Evolutionary conservation across 1,140 invertebrate genomes (phyloP), one percentile per base, ranked within the genome.

Genomic region (Marisa cornuarietis): DNA sequence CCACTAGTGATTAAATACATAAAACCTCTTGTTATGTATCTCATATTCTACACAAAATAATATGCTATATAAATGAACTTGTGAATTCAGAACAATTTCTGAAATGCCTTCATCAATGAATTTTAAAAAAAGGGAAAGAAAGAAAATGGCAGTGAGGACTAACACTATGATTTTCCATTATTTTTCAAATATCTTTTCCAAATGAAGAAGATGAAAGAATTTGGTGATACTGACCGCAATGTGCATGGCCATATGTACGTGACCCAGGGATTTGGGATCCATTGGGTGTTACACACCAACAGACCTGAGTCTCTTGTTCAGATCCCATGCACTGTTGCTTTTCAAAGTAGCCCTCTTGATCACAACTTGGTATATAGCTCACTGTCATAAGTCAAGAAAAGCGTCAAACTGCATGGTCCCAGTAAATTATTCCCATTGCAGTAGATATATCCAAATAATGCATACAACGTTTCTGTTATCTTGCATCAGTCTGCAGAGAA

Each of bases 201-300:
- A 63, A n/a, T 7, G 7, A 63, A 63, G 18, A 63, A 63, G 18
- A 63, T 20, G 18, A 63, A n/a, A 63, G 18, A 20, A n/a, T 63
- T 31, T 13, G 22, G 22, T 68, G 26, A 79, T 52, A 93, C 93
- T 93, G 93, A 96, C 96, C 95, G 90, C 96, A 97, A 89, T 95
- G 94, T 79, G 95, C 95, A 91, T 95, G 95, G 85, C 95, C 95
- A 87, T 94, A 93, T 78, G 94, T 95, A 88, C 96, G 94, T 77
- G 96, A 96, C 86, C 95, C 95, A 79, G 95, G 94, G 85, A 95
- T 94, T 91, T 97, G 96, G 31, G 96, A 95, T 54, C 96, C 96
- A 90, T 97, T 96, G 87, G 95, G 94, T 92, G 97, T 96, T 71
- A 97, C 96, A 92, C 96, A 98, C 96, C 96, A 98, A 91, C 96